Conservation (phyloP, 1,140 invertebrate genomes). For the Aphis craccivora region DNA sequence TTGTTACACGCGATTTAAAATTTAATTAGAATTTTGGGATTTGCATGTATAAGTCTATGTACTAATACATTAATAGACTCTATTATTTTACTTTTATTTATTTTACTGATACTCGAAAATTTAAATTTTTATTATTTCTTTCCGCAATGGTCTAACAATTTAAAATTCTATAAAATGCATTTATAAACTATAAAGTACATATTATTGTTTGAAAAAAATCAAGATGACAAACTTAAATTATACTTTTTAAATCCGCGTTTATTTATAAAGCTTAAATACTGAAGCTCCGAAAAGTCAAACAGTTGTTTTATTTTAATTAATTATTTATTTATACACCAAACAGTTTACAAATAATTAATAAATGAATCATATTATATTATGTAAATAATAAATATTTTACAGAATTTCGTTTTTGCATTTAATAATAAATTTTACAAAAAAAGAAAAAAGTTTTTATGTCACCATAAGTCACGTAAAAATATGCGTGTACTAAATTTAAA, state of each 20-base stretch:
- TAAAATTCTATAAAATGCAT: background rate
- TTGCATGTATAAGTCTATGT: background rate
- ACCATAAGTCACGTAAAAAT: background rate
- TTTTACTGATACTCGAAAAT: background rate
- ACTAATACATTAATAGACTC: no score
- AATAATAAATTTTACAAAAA: background rate
- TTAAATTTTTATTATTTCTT: background rate
- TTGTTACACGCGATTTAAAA: background rate
- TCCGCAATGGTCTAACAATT: background rate
- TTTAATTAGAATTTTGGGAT: background rate
- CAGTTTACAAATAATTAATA: background rate
- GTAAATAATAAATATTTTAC: background rate
- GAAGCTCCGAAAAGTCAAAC: background rate
- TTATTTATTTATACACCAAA: background rate
- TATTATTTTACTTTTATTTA: background rate
- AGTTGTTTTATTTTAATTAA: background rate
- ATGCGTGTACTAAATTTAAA: slow-evolving; percentile 13
- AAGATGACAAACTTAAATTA: background rate
- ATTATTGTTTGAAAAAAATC: background rate
- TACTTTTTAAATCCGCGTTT: background rate
- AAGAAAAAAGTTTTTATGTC: background rate
- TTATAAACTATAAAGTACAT: background rate
- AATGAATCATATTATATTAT: background rate
- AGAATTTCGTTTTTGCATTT: background rate
- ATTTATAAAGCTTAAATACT: background rate